A percentile compares a stretch with the other conserved stretches of the same genome.
These are phyloP conservation scores for Catharus fuscescens DNA, from an alignment of 2,113 vertebrate genomes.

Conservation along the genomic window DNA sequence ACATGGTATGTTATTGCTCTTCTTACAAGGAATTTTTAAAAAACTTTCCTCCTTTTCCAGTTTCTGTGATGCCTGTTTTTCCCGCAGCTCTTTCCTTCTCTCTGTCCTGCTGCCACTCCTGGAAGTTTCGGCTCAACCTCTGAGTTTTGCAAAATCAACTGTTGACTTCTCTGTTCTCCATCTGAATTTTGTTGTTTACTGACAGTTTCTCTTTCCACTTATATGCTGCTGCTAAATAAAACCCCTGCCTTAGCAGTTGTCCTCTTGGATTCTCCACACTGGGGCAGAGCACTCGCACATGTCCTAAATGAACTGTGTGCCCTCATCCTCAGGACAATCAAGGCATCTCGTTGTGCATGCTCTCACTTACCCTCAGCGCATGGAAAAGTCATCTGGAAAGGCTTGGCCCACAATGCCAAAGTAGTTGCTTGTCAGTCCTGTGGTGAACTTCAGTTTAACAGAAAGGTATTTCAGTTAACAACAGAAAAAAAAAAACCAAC, in stretches of 20 bases:
- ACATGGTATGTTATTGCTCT: background rate
- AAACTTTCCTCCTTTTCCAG: background rate
- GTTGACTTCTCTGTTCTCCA: background rate
- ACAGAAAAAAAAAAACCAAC: background rate
- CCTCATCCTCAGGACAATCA: background rate
- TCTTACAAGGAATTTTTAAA: background rate
- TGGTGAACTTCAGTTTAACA: background rate
- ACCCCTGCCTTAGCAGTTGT: background rate
- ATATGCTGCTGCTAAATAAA: background rate
- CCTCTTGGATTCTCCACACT: background rate
- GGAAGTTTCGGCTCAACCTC: background rate
- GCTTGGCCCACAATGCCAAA: background rate
- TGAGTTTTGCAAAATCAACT: background rate
- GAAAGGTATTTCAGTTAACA: background rate
- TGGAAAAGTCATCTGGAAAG: background rate
- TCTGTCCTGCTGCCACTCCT: background rate
- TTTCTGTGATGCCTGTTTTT: background rate
- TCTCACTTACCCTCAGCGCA: background rate
- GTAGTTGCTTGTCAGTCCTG: background rate
- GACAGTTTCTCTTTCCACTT: background rate
- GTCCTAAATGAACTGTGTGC: background rate
- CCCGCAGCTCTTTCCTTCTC: background rate
- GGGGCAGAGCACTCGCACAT: accelerated
- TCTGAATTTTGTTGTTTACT: background rate
- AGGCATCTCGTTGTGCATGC: background rate